phyloP scores from a whole-genome alignment of 2,797 vertebrate genomes.

The Falco columbarius region DNA sequence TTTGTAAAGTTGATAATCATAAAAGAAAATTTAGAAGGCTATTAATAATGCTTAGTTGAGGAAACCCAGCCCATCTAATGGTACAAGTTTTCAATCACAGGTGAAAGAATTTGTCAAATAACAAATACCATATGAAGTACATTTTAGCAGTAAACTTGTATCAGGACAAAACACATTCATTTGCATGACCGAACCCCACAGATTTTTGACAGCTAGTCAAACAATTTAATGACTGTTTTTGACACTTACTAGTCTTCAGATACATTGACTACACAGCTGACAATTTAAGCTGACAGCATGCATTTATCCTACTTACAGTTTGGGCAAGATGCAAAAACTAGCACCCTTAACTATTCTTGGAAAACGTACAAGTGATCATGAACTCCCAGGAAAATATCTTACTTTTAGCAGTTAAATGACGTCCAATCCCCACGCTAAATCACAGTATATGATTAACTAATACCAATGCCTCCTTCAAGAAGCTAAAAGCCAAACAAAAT shows the following conservation, averaged over 20 bases:
- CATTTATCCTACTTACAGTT: neutral
- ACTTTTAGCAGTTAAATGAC: neutral
- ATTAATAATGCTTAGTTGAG: neutral
- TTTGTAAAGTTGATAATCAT: neutral
- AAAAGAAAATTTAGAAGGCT: neutral
- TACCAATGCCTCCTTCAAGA: neutral
- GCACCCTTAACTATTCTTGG: neutral
- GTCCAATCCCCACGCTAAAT: neutral
- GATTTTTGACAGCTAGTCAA: slow-evolving; percentile 10
- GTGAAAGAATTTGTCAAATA: neutral
- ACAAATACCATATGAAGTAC: neutral
- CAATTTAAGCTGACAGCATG: neutral
- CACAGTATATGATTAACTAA: neutral
- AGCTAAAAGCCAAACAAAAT: neutral
- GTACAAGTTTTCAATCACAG: neutral
- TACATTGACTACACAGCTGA: neutral
- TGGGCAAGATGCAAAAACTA: neutral
- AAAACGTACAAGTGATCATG: neutral
- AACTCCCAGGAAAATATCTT: neutral
- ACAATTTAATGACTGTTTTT: neutral
- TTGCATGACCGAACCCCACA: neutral
- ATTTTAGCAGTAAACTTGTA: neutral
- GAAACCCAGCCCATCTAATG: neutral
- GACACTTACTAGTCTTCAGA: neutral
- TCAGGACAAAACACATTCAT: neutral